Evolutionary conservation across 2,888 invertebrate species (phyloP).

Genomic region (Apodemia mormo): DNA sequence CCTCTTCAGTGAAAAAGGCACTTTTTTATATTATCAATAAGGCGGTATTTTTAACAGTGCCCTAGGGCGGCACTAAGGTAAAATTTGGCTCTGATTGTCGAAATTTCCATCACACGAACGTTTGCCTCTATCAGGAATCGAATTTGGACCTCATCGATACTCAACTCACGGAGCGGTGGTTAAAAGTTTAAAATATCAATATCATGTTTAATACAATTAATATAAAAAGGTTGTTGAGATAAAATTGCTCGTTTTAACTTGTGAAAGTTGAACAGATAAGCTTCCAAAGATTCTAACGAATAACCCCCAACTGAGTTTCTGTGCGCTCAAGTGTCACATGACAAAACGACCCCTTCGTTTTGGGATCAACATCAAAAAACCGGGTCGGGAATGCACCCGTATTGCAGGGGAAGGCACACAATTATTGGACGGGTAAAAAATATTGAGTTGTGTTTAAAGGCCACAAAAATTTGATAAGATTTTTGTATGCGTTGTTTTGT

Average conservation of each 20-base stretch:
- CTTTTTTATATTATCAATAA: too few species aligned
- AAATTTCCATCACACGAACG: too few species aligned
- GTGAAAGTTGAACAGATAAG: constrained; percentile 59
- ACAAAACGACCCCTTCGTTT: constrained; percentile 73
- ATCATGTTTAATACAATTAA: background rate
- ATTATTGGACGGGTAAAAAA: constrained; percentile 34
- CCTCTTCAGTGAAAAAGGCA: too few species aligned
- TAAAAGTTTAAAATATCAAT: background rate
- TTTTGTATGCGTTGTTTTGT: constrained; percentile 1
- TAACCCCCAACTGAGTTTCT: constrained; percentile 63
- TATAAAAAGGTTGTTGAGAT: background rate
- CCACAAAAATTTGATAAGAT: constrained; percentile 7
- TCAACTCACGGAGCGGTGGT: background rate
- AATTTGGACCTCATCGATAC: too few species aligned
- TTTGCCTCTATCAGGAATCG: too few species aligned
- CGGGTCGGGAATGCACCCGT: constrained; percentile 70
- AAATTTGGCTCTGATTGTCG: too few species aligned
- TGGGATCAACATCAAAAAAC: constrained; percentile 70
- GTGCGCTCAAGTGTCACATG: constrained; percentile 77
- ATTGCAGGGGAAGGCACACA: constrained; percentile 52
- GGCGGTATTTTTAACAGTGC: too few species aligned
- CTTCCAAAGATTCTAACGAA: constrained; percentile 67
- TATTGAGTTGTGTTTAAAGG: constrained; percentile 13
- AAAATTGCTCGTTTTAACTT: constrained; percentile 22
- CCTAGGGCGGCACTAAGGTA: too few species aligned